Evolutionary conservation across 2,113 vertebrate species (phyloP), one percentile per base, ranked within the genome.

Genomic region (Lathamus discolor): DNA sequence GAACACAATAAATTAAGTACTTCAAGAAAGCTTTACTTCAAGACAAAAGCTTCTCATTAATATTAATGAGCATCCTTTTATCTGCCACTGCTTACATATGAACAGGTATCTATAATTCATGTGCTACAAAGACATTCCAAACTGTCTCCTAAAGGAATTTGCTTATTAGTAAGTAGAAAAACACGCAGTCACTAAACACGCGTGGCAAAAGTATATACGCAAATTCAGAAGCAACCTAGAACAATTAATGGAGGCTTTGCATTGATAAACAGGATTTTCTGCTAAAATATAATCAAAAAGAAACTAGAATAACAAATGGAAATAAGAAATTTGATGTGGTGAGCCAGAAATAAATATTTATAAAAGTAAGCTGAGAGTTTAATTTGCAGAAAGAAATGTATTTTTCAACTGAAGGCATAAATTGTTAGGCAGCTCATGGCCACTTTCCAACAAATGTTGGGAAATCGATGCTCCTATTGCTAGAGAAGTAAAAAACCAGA

Each of bases 271-370:
- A 95, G 67, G 93, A 96, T 93, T 92, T 96, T 91, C 87, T 92
- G 75, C 39, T 79, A 75, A 94, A 97, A 94, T 88, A 81, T 78
- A 95, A 92, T 66, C 12, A 27, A 77, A 96, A 78, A 94, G 91
- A 93, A 86, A 88, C 63, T 24, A 88, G 76, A 70, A 93, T 86
- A 74, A 87, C 91, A 69, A 33, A 86, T 46, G 72, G 70, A 95
- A 95, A 80, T 75, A 86, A 93, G 93, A 91, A 96, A 97, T 97
- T 59, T 88, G 77, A 97, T 97, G 95, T 94, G 67, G 92, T 85
- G 91, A 97, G 91, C 91, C 72, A 82, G 68, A 97, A 95, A 89
- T 92, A 97, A 98, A 97, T 97, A 97, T 98, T 98, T 98, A 97
- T 80, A 92, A 83, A 95, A 92, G 54, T 83, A 92, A 91, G 62